Evolutionary conservation across 2,113 vertebrate species (phyloP).

Genomic region (Gambusia holbrooki): DNA sequence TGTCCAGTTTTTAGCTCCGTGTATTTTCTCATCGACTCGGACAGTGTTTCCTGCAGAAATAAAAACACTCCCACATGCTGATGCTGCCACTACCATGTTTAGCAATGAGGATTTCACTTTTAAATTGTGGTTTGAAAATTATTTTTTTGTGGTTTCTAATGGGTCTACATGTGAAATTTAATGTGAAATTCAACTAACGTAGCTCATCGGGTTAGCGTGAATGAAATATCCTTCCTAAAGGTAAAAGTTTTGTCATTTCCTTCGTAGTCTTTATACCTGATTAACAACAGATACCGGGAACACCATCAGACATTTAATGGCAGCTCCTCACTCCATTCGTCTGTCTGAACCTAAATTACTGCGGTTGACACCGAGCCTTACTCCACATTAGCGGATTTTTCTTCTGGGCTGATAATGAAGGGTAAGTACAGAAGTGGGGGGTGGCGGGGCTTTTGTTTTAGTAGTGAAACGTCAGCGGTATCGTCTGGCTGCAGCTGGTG

Average conservation of each 20-base stretch:
- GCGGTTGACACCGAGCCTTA: background rate
- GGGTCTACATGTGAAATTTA: no score
- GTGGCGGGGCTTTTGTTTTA: constrained; percentile 63
- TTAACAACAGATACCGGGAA: background rate
- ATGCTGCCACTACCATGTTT: no score
- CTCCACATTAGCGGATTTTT: constrained; percentile 13
- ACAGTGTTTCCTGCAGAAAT: no score
- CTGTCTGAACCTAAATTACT: background rate
- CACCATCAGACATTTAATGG: background rate
- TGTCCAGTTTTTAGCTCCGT: no score
- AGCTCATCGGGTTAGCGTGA: no score
- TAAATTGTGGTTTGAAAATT: no score
- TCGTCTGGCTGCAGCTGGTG: constrained; percentile 89
- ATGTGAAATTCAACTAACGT: no score
- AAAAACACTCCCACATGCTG: no score
- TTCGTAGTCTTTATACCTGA: background rate
- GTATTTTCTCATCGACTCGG: no score
- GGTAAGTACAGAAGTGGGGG: constrained; percentile 18
- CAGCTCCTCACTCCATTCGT: background rate
- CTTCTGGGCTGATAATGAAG: constrained; percentile 14
- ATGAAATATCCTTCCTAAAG: background rate
- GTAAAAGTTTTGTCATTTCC: background rate
- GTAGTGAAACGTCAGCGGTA: constrained; percentile 85
- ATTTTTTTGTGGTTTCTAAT: no score
- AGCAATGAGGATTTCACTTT: no score